Evolutionary conservation across 2,113 vertebrate species (phyloP).

Genomic region (Chaetodon trifascialis): DNA sequence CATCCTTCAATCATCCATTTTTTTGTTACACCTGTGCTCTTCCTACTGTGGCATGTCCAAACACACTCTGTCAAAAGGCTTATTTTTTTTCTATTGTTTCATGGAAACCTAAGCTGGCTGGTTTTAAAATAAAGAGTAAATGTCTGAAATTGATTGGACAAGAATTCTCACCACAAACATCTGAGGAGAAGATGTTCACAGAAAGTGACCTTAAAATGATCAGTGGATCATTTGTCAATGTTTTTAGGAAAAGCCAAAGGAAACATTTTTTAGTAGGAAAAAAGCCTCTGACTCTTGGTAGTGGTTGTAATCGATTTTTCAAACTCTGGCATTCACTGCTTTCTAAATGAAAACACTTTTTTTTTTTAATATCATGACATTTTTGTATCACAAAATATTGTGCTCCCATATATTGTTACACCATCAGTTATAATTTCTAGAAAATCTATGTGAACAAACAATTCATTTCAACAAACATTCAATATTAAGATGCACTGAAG

Average conservation of each 20-base stretch:
- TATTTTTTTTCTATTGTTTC: background rate
- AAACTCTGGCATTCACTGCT: background rate
- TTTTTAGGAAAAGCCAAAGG: background rate
- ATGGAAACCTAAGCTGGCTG: too few species aligned
- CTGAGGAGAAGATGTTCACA: background rate
- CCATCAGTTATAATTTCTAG: background rate
- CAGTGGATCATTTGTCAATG: too few species aligned
- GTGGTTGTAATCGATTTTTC: background rate
- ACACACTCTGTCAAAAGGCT: background rate
- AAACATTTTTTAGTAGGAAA: too few species aligned
- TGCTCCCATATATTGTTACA: background rate
- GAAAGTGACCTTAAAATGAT: background rate
- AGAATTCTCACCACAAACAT: background rate
- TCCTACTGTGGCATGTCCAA: background rate
- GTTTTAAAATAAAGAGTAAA: too few species aligned
- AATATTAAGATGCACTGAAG: slow-evolving; percentile 15
- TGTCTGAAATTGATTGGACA: too few species aligned
- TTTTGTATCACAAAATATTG: slow-evolving; percentile 3
- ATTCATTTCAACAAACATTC: slow-evolving; percentile 20
- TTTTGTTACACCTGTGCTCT: background rate
- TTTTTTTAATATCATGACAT: background rate
- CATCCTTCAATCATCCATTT: background rate
- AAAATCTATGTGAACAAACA: slow-evolving; percentile 1
- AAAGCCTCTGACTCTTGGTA: too few species aligned
- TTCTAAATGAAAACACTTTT: background rate